Evolutionary conservation across 2,113 vertebrate species (phyloP).

Genomic region (Eurypyga helias): DNA sequence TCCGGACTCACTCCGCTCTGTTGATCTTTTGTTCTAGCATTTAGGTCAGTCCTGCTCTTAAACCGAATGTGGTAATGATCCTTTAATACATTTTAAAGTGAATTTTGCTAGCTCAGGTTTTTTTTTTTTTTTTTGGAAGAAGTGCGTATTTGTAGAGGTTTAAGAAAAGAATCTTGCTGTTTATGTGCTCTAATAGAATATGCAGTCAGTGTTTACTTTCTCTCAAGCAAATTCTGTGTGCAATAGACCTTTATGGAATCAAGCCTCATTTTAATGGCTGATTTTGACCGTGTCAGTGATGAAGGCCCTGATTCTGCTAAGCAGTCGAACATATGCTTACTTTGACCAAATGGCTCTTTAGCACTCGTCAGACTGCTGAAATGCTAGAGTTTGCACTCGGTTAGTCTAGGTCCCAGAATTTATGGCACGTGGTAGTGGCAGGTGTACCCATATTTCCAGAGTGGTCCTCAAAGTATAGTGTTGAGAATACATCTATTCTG

Average conservation of each 20-base stretch:
- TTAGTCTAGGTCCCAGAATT: neutral
- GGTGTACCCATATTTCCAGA: neutral
- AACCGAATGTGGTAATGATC: neutral
- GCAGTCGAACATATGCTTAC: neutral
- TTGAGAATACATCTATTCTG: neutral
- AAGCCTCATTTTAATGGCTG: neutral
- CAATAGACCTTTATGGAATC: neutral
- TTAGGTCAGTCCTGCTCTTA: conserved; percentile 28
- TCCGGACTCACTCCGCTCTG: neutral
- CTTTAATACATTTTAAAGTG: conserved; percentile 1
- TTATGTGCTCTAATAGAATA: neutral
- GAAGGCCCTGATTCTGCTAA: neutral
- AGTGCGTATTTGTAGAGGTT: neutral
- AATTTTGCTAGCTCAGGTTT: neutral
- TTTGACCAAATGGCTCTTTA: neutral
- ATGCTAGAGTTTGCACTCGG: neutral
- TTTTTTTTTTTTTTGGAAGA: neutral
- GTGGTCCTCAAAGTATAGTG: neutral
- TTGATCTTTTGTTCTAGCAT: conserved; percentile 24
- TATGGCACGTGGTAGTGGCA: neutral
- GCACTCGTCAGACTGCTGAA: neutral
- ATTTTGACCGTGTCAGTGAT: neutral
- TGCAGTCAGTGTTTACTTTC: neutral
- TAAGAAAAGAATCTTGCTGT: neutral
- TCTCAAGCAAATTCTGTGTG: neutral